These are phyloP conservation scores for Bombus sylvicola DNA, from an alignment of 1,140 invertebrate species.

Conservation along the genomic window DNA sequence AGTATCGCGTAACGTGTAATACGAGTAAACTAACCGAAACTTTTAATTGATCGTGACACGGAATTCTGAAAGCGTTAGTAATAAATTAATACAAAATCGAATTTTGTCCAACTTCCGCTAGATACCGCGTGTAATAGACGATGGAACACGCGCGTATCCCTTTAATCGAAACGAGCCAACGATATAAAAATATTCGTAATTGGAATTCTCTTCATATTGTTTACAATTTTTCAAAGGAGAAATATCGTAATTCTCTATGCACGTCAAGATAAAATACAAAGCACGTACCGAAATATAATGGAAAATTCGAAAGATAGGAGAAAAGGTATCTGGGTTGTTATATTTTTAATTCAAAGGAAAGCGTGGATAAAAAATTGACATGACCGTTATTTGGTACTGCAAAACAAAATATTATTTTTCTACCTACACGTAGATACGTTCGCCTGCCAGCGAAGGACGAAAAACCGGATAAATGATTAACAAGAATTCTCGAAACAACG, in stretches of 20 bases:
- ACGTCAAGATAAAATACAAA: neutral
- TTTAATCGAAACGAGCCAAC: neutral
- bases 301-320: neutral
- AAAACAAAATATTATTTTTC: neutral
- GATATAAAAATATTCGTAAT: neutral
- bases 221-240: neutral
- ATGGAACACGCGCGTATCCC: neutral
- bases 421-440: neutral
- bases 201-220: neutral
- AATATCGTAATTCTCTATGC: neutral
- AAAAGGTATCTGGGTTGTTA: neutral
- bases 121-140: neutral
- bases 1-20: neutral
- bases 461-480: slow-evolving; percentile 5
- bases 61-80: neutral
- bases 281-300: neutral
- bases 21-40: neutral
- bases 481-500: slow-evolving; percentile 21
- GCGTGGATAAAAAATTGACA: neutral
- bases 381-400: neutral
- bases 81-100: slow-evolving; percentile 8
- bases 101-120: neutral
- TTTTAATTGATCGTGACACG: neutral
- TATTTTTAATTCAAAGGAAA: neutral
- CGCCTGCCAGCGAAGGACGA: neutral